These are phyloP conservation scores for Cryptus armator DNA, from an alignment of 2,888 invertebrate species.

Conservation along the genomic window DNA sequence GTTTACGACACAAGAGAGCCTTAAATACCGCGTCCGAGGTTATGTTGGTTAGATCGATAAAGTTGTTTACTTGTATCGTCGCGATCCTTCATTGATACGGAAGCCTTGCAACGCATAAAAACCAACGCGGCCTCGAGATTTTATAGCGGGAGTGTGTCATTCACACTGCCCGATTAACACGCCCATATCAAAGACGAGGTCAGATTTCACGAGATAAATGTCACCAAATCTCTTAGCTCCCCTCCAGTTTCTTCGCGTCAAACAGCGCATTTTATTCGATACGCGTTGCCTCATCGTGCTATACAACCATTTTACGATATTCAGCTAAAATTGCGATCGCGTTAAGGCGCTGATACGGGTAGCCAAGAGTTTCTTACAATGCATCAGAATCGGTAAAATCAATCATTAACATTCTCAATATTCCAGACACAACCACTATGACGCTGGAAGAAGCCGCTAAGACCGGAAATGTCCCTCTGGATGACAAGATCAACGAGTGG, in stretches of 20 bases:
- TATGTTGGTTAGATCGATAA: neutral
- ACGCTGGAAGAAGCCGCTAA: constrained; percentile 74
- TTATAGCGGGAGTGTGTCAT: neutral
- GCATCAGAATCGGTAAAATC: constrained; percentile 59
- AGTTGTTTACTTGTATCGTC: neutral
- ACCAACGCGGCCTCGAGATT: neutral
- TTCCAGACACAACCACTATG: constrained; percentile 64
- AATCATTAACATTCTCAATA: constrained; percentile 1
- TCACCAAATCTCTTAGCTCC: neutral
- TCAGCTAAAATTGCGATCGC: neutral
- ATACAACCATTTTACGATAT: no score
- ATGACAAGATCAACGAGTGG: constrained; percentile 91
- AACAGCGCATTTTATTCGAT: neutral
- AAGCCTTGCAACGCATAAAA: neutral
- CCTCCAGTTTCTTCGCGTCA: neutral
- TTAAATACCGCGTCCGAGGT: constrained; percentile 1
- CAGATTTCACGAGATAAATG: constrained; percentile 42
- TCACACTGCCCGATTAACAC: neutral
- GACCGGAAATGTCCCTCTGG: constrained; percentile 87
- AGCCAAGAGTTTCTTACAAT: constrained; percentile 53
- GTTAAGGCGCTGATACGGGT: neutral
- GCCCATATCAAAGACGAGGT: constrained; percentile 37
- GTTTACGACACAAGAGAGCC: neutral
- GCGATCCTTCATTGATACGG: neutral
- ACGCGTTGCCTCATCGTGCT: neutral